These are phyloP conservation scores for Pyrocephalus nanus DNA, from an alignment of 2,797 vertebrate species.

Conservation along the genomic window DNA sequence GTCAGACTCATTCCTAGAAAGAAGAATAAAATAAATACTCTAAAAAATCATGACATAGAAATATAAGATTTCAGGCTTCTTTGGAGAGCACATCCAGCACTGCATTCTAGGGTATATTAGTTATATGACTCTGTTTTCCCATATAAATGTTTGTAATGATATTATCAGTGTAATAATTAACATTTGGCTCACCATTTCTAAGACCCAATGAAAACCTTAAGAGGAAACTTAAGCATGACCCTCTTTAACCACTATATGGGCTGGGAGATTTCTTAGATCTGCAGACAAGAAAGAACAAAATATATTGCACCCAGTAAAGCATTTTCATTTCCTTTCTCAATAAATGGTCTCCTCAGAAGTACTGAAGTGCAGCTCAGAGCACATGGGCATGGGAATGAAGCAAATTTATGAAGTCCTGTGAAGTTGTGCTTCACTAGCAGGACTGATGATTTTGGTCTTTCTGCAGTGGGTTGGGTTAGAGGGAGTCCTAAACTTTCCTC, in stretches of 20 bases:
- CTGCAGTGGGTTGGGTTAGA: neutral
- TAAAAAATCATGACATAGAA: neutral
- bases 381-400: neutral
- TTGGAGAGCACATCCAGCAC: neutral
- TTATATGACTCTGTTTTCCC: neutral
- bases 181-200: neutral
- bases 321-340: neutral
- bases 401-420: neutral
- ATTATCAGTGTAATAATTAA: neutral
- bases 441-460: neutral
- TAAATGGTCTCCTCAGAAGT: neutral
- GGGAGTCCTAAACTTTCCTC: neutral
- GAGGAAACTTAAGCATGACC: neutral
- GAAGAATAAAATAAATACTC: neutral
- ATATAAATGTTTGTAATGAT: neutral
- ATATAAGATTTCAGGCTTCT: neutral
- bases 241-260: neutral
- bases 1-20: neutral
- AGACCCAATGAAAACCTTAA: neutral
- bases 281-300: neutral
- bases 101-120: neutral
- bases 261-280: neutral
- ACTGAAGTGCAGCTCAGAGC: neutral
- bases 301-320: neutral
- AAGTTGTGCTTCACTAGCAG: neutral